Evolutionary conservation across 30 jellyfish, hydroid and myxozoan genomes (phyloP).

Genomic region (Aurelia aurita): DNA sequence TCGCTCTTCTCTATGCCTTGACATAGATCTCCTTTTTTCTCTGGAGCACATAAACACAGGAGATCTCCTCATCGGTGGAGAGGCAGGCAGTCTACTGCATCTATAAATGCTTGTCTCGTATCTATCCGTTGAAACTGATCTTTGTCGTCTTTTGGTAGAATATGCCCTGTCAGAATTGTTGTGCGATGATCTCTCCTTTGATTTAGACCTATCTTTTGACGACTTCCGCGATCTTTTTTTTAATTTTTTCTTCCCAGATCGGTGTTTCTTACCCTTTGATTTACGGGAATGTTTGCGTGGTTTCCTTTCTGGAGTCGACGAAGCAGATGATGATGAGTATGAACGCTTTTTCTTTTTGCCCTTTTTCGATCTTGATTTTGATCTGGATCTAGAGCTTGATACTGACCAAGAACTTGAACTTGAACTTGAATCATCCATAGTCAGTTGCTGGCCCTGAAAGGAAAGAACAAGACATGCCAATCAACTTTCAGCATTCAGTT

Average conservation of each 20-base stretch:
- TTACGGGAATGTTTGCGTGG: not conserved
- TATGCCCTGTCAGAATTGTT: not conserved
- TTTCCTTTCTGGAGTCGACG: not conserved
- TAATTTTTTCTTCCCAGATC: not conserved
- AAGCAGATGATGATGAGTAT: slow-evolving; percentile 15
- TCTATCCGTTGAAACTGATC: not conserved
- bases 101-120: not conserved
- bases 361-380: slow-evolving; percentile 16
- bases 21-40: too few species aligned
- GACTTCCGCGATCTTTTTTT: not conserved
- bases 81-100: too few species aligned
- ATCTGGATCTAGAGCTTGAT: slow-evolving; percentile 2
- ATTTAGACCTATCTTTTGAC: not conserved
- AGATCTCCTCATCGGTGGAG: too few species aligned
- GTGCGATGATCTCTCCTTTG: not conserved
- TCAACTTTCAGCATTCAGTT: too few species aligned
- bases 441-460: too few species aligned
- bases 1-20: too few species aligned
- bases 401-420: too few species aligned
- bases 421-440: too few species aligned
- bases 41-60: too few species aligned
- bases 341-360: slow-evolving; percentile 17
- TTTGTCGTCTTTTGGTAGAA: not conserved
- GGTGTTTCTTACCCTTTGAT: not conserved
- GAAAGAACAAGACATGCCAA: too few species aligned